A percentile compares a stretch with the other conserved stretches of the same genome.
Conservation (phyloP, 2,888 invertebrate genomes). For the Megamerina dolium region DNA sequence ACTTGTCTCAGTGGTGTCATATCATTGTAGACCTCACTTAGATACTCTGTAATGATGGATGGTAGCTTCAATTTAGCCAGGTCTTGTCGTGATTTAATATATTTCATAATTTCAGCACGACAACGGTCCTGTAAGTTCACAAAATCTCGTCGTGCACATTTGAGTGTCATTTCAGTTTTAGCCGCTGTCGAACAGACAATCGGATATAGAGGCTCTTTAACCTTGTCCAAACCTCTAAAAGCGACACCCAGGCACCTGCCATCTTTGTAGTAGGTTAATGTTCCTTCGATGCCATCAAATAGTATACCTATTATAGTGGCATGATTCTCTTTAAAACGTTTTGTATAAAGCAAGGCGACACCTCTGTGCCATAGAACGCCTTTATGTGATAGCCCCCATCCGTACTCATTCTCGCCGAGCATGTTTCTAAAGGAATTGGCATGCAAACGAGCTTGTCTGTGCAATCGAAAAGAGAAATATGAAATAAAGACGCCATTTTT, state of each 20-base stretch:
- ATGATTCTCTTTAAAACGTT: conserved; percentile 64
- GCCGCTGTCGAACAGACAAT: conserved; percentile 68
- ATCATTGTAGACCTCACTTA: conserved; percentile 54
- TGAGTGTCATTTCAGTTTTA: conserved; percentile 66
- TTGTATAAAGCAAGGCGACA: conserved; percentile 57
- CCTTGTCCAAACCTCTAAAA: conserved; percentile 59
- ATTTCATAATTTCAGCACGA: conserved; percentile 57
- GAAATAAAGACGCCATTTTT: too few species aligned
- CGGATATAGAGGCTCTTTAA: conserved; percentile 61
- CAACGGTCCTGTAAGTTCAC: conserved; percentile 64
- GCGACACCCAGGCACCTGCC: conserved; percentile 64
- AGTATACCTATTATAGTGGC: conserved; percentile 62
- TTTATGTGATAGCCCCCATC: conserved; percentile 71
- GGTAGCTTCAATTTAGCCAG: conserved; percentile 57
- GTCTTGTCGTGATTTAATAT: conserved; percentile 51
- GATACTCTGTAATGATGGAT: conserved; percentile 54
- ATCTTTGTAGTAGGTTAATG: conserved; percentile 66
- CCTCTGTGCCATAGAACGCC: conserved; percentile 64
- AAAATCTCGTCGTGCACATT: conserved; percentile 57
- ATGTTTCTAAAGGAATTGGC: conserved; percentile 64
- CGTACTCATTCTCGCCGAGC: conserved; percentile 63
- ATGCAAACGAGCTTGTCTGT: conserved; percentile 54
- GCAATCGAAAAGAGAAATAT: too few species aligned
- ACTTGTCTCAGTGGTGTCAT: conserved; percentile 43
- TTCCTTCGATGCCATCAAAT: conserved; percentile 64